Evolutionary conservation across 1,140 invertebrate genomes (phyloP), one percentile per base, ranked within the genome.

Genomic region (Anastrepha obliqua): DNA sequence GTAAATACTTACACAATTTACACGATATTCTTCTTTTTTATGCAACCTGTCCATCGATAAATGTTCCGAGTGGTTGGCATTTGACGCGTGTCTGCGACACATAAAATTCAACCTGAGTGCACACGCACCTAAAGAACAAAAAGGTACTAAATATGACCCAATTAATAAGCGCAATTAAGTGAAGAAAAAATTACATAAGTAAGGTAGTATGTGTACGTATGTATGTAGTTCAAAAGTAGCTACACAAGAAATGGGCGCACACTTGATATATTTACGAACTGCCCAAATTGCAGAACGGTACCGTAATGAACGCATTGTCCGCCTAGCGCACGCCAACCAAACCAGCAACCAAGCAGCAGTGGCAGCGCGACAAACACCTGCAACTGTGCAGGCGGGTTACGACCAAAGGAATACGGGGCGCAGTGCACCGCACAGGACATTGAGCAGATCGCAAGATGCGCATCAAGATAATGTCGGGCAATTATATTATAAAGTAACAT

Each of bases 401-500:
- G 47, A 81, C 47, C n/a, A 81, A 81, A 55, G 47, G 9, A 81
- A 42, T 42, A 51, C 47, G 17, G 47, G n/a, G 9, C 74, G 44
- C 39, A 20, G 42, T 5, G 29, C 64, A 67, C 29, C 20, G 5
- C 67, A 81, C 44, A 81, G 74, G 47, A 81, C 74, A 81, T 13
- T 55, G 17, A 13, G 44, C 47, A 3, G 74, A 62, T 62, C 58
- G 85, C 58, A 86, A 86, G 85, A 62, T 86, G 85, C 29, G 55
- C 67, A 74, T 74, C 55, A 78, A 74, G 65, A 87, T 78, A 87
- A 87, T 81, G 67, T 59, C 87, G 39, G 55, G 9, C 55, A 87
- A 87, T 87, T 87, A 87, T 29, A 51, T 78, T 78, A 78, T 81
- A 70, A 58, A 87, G 89, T 89, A 92, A 90, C 89, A 92, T 92